Conservation (phyloP, 2,888 invertebrate species). For the Glyphotaelius pellucidus region DNA sequence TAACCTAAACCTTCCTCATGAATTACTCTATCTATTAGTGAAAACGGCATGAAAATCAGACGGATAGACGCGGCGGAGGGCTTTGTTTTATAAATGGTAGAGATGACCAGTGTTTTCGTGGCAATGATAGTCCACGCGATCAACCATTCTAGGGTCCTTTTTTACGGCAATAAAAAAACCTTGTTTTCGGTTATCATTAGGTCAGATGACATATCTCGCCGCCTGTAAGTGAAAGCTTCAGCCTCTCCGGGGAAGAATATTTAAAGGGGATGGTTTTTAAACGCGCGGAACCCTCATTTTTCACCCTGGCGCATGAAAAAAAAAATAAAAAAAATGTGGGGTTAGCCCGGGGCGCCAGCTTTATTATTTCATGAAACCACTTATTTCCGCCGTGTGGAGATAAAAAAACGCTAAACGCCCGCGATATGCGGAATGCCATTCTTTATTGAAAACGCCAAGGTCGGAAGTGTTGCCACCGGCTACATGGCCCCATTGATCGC, state of each 20-base stretch:
- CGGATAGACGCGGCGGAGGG: too few species aligned
- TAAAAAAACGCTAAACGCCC: conserved; percentile 22
- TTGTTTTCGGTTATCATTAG: background rate
- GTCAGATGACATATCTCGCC: background rate
- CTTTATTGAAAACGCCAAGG: conserved; percentile 19
- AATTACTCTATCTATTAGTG: too few species aligned
- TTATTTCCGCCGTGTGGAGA: conserved; percentile 20
- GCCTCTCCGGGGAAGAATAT: background rate
- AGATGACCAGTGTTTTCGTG: background rate
- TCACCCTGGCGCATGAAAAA: background rate
- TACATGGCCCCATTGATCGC: background rate
- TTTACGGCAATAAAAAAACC: background rate
- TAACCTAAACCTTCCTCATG: too few species aligned
- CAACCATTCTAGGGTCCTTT: background rate
- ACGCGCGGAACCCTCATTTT: background rate
- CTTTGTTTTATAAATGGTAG: too few species aligned
- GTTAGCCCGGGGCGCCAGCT: background rate
- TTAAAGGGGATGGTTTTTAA: background rate
- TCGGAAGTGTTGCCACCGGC: background rate
- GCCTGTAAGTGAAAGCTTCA: background rate
- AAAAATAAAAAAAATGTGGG: background rate
- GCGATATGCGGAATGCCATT: background rate
- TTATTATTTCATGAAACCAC: conserved; percentile 35
- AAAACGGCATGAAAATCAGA: too few species aligned
- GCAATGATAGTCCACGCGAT: background rate